Evolutionary conservation across 2,797 vertebrate species (phyloP).

Genomic region (Myotis vivesi): DNA sequence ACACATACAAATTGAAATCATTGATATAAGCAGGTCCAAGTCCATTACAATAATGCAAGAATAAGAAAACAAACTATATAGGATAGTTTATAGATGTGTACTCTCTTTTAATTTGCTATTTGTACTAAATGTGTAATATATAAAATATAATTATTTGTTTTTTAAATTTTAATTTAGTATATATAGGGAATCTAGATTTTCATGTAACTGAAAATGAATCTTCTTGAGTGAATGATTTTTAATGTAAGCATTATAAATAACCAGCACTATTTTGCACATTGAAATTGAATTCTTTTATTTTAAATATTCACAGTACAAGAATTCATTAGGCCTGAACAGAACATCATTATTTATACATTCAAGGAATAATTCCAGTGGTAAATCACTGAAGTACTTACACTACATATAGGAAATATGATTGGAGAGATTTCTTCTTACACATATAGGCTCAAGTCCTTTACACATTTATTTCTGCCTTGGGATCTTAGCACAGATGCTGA

Average conservation of each 20-base stretch:
- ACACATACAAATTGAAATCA: not conserved
- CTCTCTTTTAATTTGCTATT: constrained; percentile 14
- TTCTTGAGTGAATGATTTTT: constrained; percentile 10
- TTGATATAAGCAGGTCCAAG: not conserved
- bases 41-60: not conserved
- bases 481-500: constrained; percentile 50
- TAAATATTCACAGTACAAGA: constrained; percentile 86
- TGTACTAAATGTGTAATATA: constrained; percentile 13
- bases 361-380: constrained; percentile 80
- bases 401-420: constrained; percentile 70
- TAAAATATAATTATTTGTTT: constrained; percentile 48
- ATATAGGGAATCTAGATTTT: constrained; percentile 4
- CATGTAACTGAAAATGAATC: constrained; percentile 35
- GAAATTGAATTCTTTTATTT: constrained; percentile 85
- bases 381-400: constrained; percentile 79
- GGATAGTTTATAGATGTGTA: not conserved
- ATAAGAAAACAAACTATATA: not conserved
- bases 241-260: constrained; percentile 71
- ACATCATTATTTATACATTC: constrained; percentile 83
- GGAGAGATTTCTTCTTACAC: constrained; percentile 72
- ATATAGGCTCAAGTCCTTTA: constrained; percentile 73
- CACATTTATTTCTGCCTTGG: constrained; percentile 71
- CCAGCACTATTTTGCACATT: constrained; percentile 60
- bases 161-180: constrained; percentile 32
- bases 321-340: constrained; percentile 82